phyloP scores from a whole-genome alignment of 2,113 vertebrate genomes.

The Cervus canadensis region DNA sequence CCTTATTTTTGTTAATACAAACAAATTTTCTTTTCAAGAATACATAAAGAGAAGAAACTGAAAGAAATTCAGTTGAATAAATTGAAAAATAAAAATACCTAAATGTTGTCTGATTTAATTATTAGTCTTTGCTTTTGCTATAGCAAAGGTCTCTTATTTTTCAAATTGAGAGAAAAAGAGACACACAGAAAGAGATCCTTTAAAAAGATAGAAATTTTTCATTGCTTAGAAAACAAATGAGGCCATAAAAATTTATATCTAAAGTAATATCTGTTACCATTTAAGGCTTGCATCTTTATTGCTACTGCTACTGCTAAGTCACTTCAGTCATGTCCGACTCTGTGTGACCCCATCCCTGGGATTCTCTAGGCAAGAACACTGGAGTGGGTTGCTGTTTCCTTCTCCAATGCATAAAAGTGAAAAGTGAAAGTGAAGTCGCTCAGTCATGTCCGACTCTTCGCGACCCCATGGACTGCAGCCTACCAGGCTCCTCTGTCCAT shows the following conservation, averaged over 20 bases:
- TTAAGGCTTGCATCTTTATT: not conserved
- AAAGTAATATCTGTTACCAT: not conserved
- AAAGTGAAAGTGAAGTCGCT: no score
- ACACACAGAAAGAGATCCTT: not conserved
- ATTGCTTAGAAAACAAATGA: slow-evolving; percentile 15
- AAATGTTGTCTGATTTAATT: not conserved
- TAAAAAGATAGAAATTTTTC: not conserved
- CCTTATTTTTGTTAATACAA: not conserved
- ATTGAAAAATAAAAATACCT: not conserved
- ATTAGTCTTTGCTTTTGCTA: not conserved
- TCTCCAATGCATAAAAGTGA: no score
- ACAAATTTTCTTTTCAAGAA: not conserved
- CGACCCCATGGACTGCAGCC: no score
- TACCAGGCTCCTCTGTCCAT: no score
- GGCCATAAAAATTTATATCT: not conserved
- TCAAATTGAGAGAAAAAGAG: not conserved
- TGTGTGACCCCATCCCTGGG: no score
- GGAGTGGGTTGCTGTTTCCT: no score
- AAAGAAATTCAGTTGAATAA: not conserved
- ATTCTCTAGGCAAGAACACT: no score
- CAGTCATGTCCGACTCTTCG: no score
- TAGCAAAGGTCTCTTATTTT: not conserved
- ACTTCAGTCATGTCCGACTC: no score
- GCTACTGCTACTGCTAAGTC: no score
- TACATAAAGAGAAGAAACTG: not conserved